These are phyloP conservation scores for Eucera pruinosa DNA, from an alignment of 2,888 invertebrate species.

Conservation along the genomic window DNA sequence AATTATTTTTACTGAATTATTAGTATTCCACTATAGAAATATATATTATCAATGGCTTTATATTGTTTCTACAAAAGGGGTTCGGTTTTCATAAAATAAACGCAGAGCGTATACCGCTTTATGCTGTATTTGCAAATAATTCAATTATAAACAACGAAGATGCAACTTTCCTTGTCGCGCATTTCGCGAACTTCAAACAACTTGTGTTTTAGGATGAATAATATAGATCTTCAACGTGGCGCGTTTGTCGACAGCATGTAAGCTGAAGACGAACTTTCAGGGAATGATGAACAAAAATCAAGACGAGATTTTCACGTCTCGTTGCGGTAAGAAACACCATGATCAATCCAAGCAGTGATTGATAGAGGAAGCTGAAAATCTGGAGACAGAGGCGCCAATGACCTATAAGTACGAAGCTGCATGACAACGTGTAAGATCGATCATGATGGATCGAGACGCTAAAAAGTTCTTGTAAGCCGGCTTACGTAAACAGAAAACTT, in stretches of 20 bases:
- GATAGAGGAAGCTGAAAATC: conserved; percentile 67
- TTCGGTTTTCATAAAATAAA: too few relatives aligned
- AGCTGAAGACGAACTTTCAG: not conserved
- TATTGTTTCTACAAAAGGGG: too few relatives aligned
- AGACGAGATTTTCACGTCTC: conserved; percentile 42
- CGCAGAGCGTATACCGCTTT: not conserved
- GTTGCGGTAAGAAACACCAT: conserved; percentile 24
- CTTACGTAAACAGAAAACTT: conserved; percentile 31
- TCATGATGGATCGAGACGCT: conserved; percentile 69
- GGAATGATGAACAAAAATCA: conserved; percentile 1
- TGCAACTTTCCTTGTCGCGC: not conserved
- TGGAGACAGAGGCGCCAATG: conserved; percentile 81
- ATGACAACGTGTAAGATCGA: conserved; percentile 65
- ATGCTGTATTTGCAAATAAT: not conserved
- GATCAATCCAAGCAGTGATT: conserved; percentile 70
- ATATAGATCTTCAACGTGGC: not conserved
- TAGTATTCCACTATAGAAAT: too few relatives aligned
- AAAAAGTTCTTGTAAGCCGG: conserved; percentile 64
- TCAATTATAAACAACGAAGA: not conserved
- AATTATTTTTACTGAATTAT: too few relatives aligned
- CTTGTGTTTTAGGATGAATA: conserved; percentile 13
- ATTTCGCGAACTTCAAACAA: not conserved
- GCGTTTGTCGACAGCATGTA: not conserved
- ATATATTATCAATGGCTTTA: too few relatives aligned
- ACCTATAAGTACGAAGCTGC: conserved; percentile 60